Evolutionary conservation across 2,888 invertebrate genomes (phyloP).

Genomic region (Torymus texanus): DNA sequence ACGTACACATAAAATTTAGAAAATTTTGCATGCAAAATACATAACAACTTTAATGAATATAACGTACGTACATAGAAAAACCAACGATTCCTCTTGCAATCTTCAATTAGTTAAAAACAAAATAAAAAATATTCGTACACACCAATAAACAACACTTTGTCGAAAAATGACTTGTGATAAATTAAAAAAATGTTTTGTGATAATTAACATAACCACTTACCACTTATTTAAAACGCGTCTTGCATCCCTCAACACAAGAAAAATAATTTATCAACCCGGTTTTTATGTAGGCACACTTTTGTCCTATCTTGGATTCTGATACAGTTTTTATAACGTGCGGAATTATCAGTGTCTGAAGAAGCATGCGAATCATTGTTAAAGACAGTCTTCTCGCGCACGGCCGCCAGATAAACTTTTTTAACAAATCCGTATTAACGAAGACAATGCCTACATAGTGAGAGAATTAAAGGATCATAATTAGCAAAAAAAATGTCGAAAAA

Average conservation of each 20-base stretch:
- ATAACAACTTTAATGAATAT: too few relatives aligned
- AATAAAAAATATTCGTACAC: too few relatives aligned
- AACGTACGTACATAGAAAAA: too few relatives aligned
- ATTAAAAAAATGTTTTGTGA: not conserved
- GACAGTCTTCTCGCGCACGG: slow-evolving; percentile 39
- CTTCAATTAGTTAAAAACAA: too few relatives aligned
- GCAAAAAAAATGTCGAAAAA: slow-evolving; percentile 15
- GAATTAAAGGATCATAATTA: slow-evolving; percentile 24
- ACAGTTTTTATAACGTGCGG: slow-evolving; percentile 51
- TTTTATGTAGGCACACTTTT: slow-evolving; percentile 39
- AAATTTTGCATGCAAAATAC: too few relatives aligned
- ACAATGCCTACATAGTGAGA: slow-evolving; percentile 35
- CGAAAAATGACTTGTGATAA: not conserved
- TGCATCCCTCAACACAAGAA: slow-evolving; percentile 21
- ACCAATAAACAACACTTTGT: not conserved
- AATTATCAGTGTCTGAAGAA: slow-evolving; percentile 33
- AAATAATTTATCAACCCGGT: slow-evolving; percentile 32
- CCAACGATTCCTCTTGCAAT: too few relatives aligned
- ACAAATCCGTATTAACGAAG: slow-evolving; percentile 36
- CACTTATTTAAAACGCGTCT: not conserved
- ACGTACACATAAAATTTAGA: too few relatives aligned
- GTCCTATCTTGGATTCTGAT: slow-evolving; percentile 49
- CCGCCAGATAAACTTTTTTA: slow-evolving; percentile 40
- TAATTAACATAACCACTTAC: not conserved
- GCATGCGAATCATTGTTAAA: slow-evolving; percentile 41